Percentiles rank a stretch among this genome's conserved stretches.
Conservation (phyloP, 2,888 invertebrate species). For the Dyspetes luteomarginatus region DNA sequence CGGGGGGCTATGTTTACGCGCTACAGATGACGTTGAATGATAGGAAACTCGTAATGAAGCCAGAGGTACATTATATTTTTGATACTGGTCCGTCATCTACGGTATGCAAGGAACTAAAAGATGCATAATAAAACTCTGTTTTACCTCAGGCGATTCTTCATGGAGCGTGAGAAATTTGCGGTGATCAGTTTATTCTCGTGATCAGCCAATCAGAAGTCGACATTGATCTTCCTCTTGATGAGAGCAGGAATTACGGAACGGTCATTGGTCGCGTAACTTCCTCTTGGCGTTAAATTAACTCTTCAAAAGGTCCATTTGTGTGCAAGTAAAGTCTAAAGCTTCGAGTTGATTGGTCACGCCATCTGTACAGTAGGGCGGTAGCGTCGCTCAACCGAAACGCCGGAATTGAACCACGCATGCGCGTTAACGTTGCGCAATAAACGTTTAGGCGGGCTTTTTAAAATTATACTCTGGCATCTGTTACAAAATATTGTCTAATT, state of each 20-base stretch:
- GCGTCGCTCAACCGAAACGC: too few species aligned
- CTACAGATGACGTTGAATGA: conserved; percentile 77
- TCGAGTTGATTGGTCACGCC: background rate
- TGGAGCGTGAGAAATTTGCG: conserved; percentile 13
- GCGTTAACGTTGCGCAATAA: too few species aligned
- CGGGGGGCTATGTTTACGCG: conserved; percentile 75
- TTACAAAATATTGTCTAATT: too few species aligned
- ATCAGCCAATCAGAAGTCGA: background rate
- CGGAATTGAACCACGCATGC: too few species aligned
- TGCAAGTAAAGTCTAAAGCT: background rate
- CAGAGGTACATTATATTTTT: conserved; percentile 75
- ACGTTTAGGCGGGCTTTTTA: too few species aligned
- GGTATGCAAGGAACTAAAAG: conserved; percentile 59
- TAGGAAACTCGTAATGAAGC: conserved; percentile 78
- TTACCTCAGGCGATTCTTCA: conserved; percentile 55
- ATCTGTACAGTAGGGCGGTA: too few species aligned
- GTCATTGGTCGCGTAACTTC: background rate
- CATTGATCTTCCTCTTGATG: background rate
- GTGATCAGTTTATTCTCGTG: background rate
- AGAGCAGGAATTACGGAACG: background rate
- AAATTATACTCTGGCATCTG: too few species aligned
- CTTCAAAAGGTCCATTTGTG: background rate
- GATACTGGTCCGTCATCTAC: conserved; percentile 62
- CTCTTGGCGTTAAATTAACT: background rate
- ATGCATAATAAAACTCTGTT: conserved; percentile 67